Base-by-base conservation (phyloP, 2,888 invertebrate species). In the Cyrtodaria siliqua region DNA sequence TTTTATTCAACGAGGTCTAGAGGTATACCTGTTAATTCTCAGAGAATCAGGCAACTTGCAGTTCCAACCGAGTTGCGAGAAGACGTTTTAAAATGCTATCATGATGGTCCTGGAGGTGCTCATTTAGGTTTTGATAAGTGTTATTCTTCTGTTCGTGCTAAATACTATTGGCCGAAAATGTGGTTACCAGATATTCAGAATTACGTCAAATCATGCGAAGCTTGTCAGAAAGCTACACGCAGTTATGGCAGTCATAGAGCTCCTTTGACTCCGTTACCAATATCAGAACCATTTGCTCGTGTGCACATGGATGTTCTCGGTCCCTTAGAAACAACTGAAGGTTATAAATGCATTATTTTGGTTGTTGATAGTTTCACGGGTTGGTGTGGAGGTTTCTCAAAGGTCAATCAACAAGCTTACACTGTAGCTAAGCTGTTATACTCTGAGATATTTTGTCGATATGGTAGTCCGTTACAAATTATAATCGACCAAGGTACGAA, bases 221-320 rank as follows among this genome's bases (percentile, higher is more conserved):
- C 23, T 1, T 77, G 77, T 40, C 77, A 77, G 27, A 26, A 26
- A 14, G 38, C 59, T 8, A 76, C 62, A n/a, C 29, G 62, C 14
- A 27, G 56, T 16, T 33, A 18, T 8, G 49, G 61, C n/a, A 14
- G 20, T 2, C 44, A 59, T 9, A 42, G 26, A 2, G 76, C 66
- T 12, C 40, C 40, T 8, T 14, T 38, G 9, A 38, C 8, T 14
- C 12, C 67, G 1, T n/a, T 77, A 27, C 67, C 77, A 1, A 18
- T 71, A 1, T 42, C 44, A n/a, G 63, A 50, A 2, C 44, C 44
- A 63, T 77, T n/a, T n/a, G n/a, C n/a, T n/a, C n/a, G n/a, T n/a
- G n/a, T n/a, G n/a, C n/a, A n/a, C n/a, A n/a, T n/a, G 16, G 72
- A 77, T 14, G 60, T 77, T n/a, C 42, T 77, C 1, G 71, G 71